Percentiles rank a stretch among this genome's conserved stretches.
These are phyloP conservation scores for Pteruthius melanotis DNA, from an alignment of 2,113 vertebrate genomes.

Conservation along the genomic window DNA sequence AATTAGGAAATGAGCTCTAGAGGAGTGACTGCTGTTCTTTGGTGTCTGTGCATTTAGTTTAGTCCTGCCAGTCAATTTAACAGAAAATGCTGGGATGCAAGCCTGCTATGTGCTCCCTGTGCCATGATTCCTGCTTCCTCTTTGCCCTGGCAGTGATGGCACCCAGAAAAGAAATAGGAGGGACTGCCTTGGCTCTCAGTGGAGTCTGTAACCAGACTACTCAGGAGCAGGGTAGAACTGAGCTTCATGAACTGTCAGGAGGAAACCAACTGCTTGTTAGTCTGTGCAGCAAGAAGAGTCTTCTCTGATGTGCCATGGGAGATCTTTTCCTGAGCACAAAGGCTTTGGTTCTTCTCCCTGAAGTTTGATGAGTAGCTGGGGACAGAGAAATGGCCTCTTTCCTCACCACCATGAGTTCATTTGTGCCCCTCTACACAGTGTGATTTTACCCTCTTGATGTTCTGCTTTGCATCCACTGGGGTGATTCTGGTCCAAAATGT, in stretches of 20 bases:
- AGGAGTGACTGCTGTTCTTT: background rate
- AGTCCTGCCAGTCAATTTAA: background rate
- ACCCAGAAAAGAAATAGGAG: background rate
- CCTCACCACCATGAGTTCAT: background rate
- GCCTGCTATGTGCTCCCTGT: background rate
- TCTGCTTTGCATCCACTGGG: background rate
- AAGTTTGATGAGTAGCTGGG: background rate
- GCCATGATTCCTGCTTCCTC: rapidly evolving
- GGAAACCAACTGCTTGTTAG: background rate
- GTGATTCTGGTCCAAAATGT: background rate
- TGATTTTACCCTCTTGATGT: background rate
- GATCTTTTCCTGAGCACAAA: background rate
- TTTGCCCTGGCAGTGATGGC: background rate
- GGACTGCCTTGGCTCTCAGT: background rate
- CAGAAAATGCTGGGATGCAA: background rate
- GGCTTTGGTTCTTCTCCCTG: background rate
- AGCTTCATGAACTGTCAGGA: background rate
- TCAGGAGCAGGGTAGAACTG: background rate
- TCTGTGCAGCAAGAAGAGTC: background rate
- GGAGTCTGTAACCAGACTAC: background rate
- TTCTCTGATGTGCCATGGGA: background rate
- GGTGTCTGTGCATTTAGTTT: background rate
- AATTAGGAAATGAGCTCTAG: background rate
- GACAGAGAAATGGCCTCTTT: background rate
- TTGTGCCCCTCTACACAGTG: background rate